A percentile compares a stretch with the other conserved stretches of the same genome.
Evolutionary conservation across 2,797 vertebrate species (phyloP).

Genomic region (Chaenodraco wilsoni): DNA sequence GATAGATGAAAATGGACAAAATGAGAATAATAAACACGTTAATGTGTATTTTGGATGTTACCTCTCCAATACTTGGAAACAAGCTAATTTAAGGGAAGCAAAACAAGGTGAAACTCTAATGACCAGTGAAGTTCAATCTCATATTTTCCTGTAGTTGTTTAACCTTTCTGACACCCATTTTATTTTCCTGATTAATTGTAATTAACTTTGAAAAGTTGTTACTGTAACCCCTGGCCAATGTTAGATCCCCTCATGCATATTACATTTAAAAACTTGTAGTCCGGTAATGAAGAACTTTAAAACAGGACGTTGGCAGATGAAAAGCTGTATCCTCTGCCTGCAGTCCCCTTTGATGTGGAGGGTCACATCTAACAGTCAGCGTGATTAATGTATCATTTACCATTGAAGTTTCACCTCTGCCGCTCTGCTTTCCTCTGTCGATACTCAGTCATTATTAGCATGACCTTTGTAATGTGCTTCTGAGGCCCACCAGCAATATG

Average conservation of each 20-base stretch:
- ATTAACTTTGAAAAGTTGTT: conserved; percentile 33
- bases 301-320: conserved; percentile 28
- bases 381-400: conserved; percentile 36
- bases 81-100: too few species aligned
- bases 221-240: conserved; percentile 10
- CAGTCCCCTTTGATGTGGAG: conserved; percentile 22
- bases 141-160: conserved; percentile 12
- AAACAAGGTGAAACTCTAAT: too few species aligned
- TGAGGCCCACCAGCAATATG: conserved; percentile 9
- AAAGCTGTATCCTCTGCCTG: conserved; percentile 33
- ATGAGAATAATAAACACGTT: too few species aligned
- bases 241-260: conserved; percentile 31
- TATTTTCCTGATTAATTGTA: conserved; percentile 25
- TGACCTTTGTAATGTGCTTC: conserved; percentile 43
- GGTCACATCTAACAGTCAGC: conserved; percentile 39
- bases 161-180: conserved; percentile 12
- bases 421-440: conserved; percentile 18
- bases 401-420: conserved; percentile 23
- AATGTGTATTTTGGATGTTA: too few species aligned
- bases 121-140: too few species aligned
- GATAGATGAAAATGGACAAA: too few species aligned
- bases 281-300: conserved; percentile 35
- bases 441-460: conserved; percentile 52
- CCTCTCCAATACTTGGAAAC: too few species aligned
- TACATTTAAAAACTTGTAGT: conserved; percentile 5